Evolutionary conservation across 2,888 invertebrate genomes (phyloP).

Genomic region (Lapara coniferarum): DNA sequence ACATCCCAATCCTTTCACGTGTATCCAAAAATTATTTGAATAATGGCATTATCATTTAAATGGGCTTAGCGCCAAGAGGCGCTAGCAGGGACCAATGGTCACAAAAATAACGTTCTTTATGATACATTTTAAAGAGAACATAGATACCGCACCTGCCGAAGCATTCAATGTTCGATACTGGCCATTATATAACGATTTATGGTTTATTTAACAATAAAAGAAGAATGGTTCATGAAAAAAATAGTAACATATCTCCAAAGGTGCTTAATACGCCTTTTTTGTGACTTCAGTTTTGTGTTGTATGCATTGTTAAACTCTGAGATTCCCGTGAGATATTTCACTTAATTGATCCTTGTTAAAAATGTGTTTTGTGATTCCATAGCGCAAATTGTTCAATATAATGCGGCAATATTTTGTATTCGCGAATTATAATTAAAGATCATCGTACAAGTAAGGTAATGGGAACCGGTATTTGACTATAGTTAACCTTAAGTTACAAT

Average conservation of each 20-base stretch:
- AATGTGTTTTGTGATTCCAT: not conserved
- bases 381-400: not conserved
- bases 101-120: conserved; percentile 65
- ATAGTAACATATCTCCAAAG: conserved; percentile 55
- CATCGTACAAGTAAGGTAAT: conserved; percentile 4
- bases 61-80: conserved; percentile 73
- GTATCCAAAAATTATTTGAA: conserved; percentile 57
- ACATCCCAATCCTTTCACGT: conserved; percentile 42
- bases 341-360: conserved; percentile 43
- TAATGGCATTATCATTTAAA: conserved; percentile 75
- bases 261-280: conserved; percentile 61
- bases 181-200: conserved; percentile 81
- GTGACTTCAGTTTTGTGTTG: conserved; percentile 57
- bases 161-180: conserved; percentile 69
- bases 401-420: not conserved
- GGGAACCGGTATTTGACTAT: conserved; percentile 26
- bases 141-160: conserved; percentile 44
- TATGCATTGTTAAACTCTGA: conserved; percentile 51
- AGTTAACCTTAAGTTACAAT: conserved; percentile 44
- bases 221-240: conserved; percentile 59
- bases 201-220: conserved; percentile 82
- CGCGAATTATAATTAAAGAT: conserved; percentile 30
- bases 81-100: conserved; percentile 60
- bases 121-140: conserved; percentile 53
- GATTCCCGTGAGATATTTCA: conserved; percentile 62